A percentile compares a stretch with the other conserved stretches of the same genome.
phyloP scores from a whole-genome alignment of 2,797 vertebrate genomes.

The Eremophila alpestris region DNA sequence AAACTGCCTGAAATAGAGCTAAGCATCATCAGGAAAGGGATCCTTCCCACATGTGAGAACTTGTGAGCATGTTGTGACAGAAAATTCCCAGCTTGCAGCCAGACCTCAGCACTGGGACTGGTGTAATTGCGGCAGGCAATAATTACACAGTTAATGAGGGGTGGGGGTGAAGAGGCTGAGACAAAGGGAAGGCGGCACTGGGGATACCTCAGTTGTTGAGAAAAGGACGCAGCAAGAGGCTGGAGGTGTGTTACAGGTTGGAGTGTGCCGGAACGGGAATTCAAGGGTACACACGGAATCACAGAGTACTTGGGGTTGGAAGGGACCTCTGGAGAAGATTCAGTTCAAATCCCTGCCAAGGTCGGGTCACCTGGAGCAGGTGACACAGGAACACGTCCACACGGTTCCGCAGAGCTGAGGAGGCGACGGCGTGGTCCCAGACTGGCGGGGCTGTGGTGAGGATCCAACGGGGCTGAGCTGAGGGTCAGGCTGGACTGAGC shows the following conservation, averaged over 20 bases:
- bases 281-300: background rate
- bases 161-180: background rate
- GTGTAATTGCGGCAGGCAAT: background rate
- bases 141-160: background rate
- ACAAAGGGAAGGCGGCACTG: background rate
- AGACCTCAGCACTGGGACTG: background rate
- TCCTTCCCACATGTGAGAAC: background rate
- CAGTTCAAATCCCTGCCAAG: background rate
- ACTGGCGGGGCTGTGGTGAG: no score
- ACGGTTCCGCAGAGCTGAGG: background rate
- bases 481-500: background rate
- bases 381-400: background rate
- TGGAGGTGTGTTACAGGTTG: background rate
- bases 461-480: rapidly evolving
- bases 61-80: background rate
- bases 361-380: background rate
- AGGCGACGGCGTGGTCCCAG: no score
- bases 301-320: background rate
- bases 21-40: background rate
- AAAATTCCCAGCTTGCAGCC: background rate
- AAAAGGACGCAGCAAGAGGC: background rate
- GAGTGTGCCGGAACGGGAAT: background rate
- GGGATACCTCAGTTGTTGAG: background rate
- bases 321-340: background rate
- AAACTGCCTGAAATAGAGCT: background rate